Evolutionary conservation across 2,113 vertebrate species (phyloP), one percentile per base, ranked within the genome.

Genomic region (Pipa parva): DNA sequence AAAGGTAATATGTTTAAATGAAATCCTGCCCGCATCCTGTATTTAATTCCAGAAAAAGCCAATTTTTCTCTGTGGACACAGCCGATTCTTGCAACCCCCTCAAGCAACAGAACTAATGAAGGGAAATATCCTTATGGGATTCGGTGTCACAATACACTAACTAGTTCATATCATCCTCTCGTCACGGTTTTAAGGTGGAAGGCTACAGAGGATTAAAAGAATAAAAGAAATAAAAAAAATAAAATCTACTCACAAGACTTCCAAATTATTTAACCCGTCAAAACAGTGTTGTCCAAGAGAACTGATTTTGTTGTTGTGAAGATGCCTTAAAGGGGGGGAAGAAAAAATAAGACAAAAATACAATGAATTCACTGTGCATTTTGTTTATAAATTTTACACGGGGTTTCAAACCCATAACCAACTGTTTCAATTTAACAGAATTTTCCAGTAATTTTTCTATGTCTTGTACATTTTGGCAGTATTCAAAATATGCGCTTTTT

Each of bases 251-350:
- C 81, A 99, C 95, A 98, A 83, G 2, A 93, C 97, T 83, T 99
- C 97, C 66, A 98, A 87, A 80, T 97, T 98, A 72, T 93, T 87
- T 39, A 99, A 86, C 69, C 97, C 95, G 73, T 87, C 81, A 76
- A 98, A 98, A 73, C 93, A 93, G 73, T 90, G 90, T 46, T 80
- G 88, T 71, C 90, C 91, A 51, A 98, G 87, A 46, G 85, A 87
- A 74, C 91, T 92, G 75, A 99, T 97, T 84, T 93, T 93, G 84
- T 97, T 99, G 81, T 99, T 99, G 80, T 99, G 95, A 75, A 98
- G 93, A 83, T 99, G 95, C 52, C 97, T 99, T 63, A n/a, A 75
- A 46, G 74, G 27, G 11, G 33, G 69, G 75, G 63, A 71, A 5
- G 26, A 22, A 72, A 26, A 24, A 22, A 25, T 5, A 31, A 20